These are phyloP conservation scores for Octodon degus DNA, from an alignment of 2,113 vertebrate species.

Conservation along the genomic window DNA sequence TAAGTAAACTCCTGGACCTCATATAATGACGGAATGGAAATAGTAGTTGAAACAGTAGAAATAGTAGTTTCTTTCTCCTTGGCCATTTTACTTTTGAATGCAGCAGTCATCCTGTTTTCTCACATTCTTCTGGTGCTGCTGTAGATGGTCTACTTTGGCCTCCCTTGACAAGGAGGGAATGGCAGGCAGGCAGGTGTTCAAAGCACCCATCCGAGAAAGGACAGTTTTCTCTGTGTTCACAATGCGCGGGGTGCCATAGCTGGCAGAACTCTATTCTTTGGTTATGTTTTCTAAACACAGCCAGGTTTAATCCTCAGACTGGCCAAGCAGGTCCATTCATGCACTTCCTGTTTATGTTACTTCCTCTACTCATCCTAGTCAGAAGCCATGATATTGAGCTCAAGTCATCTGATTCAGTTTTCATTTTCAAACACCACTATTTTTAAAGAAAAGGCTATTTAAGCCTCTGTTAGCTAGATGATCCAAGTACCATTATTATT, in stretches of 20 bases:
- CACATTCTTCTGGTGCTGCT: background rate
- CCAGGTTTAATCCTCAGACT: background rate
- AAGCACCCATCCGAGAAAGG: background rate
- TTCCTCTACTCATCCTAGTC: background rate
- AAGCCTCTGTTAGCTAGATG: background rate
- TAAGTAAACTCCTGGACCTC: background rate
- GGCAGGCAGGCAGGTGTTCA: background rate
- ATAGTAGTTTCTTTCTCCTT: background rate
- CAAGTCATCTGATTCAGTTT: background rate
- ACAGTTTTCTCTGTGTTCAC: background rate
- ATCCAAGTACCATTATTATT: background rate
- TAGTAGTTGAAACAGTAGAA: background rate
- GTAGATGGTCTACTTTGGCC: background rate
- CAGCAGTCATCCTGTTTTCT: background rate
- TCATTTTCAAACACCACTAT: background rate
- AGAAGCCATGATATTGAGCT: background rate
- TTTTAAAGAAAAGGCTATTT: background rate
- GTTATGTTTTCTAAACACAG: constrained; percentile 64
- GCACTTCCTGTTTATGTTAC: background rate
- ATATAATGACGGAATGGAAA: background rate
- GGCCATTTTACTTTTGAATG: background rate
- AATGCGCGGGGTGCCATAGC: background rate
- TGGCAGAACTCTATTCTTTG: constrained; percentile 1
- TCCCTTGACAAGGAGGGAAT: background rate
- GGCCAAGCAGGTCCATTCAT: background rate